These are phyloP conservation scores for Rhinoderma darwinii DNA, from an alignment of 2,113 vertebrate genomes.

Conservation along the genomic window DNA sequence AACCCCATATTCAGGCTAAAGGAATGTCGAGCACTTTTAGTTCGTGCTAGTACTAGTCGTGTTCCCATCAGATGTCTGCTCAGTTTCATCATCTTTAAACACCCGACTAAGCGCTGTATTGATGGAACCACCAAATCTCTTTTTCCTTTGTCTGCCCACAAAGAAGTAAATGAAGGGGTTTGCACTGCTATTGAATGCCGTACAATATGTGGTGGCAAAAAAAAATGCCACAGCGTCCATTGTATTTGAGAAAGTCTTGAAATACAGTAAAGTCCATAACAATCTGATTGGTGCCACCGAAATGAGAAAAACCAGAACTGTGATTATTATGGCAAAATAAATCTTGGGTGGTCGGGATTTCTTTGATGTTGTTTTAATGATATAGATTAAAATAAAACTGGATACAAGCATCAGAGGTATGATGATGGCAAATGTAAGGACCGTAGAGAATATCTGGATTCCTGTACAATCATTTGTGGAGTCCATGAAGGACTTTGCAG, in stretches of 20 bases:
- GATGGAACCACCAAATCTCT: slow-evolving; percentile 63
- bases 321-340: slow-evolving; percentile 63
- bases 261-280: slow-evolving; percentile 58
- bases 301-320: slow-evolving; percentile 64
- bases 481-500: slow-evolving; percentile 40
- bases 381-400: slow-evolving; percentile 61
- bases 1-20: neutral
- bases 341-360: slow-evolving; percentile 58
- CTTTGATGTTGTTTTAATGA: slow-evolving; percentile 62
- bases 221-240: slow-evolving; percentile 59
- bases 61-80: slow-evolving; percentile 15
- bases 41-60: neutral
- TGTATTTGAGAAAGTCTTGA: slow-evolving; percentile 27
- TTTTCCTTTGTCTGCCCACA: slow-evolving; percentile 62
- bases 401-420: slow-evolving; percentile 61
- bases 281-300: slow-evolving; percentile 63
- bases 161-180: slow-evolving; percentile 68
- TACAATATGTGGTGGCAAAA: slow-evolving; percentile 59
- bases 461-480: neutral
- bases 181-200: slow-evolving; percentile 60
- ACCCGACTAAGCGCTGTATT: slow-evolving; percentile 63
- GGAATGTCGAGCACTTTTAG: neutral
- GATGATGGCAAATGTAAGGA: slow-evolving; percentile 63
- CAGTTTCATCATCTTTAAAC: slow-evolving; percentile 61
- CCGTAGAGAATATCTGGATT: slow-evolving; percentile 61